Evolutionary conservation across 1,140 invertebrate genomes (phyloP), one percentile per base, ranked within the genome.

Genomic region (Macrobrachium nipponense): DNA sequence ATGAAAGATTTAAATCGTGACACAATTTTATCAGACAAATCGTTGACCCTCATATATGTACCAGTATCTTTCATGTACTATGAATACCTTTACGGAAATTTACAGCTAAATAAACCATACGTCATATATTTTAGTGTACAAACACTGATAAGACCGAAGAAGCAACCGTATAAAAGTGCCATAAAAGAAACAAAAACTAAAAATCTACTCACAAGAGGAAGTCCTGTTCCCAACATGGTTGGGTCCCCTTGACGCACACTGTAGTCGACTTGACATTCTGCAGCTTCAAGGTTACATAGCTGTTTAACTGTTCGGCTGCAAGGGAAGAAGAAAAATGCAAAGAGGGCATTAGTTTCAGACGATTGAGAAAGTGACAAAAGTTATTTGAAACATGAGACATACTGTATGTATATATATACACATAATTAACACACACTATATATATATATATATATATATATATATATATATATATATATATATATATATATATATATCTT

Each of bases 181-280:
- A 23, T 12, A 18, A 78, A 60, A 78, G 0, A 44, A 14, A 76
- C 10, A 60, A 51, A 14, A 60, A 60, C 61, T 17, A 3, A 17
- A n/a, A 77, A 43, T 58, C 2, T 89, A 96, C 97, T 98, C 94
- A 99, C 98, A 99, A 99, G 90, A 98, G 94, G 93, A 99, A 99
- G 92, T 99, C 98, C 93, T 99, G 97, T 92, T 98, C 97, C 98
- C 98, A 99, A 91, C 95, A 96, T 90, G 98, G 98, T 92, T 96
- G 95, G 90, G 95, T 94, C 90, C 98, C 98, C 94, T 98, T 98
- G 78, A 99, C 97, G 90, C 97, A 96, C 88, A 98, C 96, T 89
- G 98, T 99, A 86, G 98, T 98, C 79, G 97, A 98, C 93, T 99
- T 99, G 88, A 99, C 98, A 94, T 98, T 98, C 92, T 98, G 97